Evolutionary conservation across 2,113 vertebrate genomes (phyloP), one percentile per base, ranked within the genome.

Genomic region (Spilogale gracilis): DNA sequence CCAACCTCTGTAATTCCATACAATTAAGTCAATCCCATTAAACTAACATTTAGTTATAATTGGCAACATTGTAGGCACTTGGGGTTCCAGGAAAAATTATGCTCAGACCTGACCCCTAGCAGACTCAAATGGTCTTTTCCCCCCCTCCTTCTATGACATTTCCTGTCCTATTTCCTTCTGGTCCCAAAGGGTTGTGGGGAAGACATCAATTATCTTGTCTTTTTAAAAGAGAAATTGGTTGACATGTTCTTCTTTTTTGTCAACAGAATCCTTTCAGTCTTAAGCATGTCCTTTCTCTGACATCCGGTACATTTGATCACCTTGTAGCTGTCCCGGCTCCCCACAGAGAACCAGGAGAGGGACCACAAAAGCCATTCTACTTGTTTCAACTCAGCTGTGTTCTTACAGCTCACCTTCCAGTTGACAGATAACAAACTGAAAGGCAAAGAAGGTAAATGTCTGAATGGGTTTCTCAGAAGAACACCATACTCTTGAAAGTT

Each of bases 301-400:
- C 79, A 45, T 14, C 10, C 2, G 60, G 38, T 48, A 60, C 92
- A 38, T 96, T 83, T 93, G 92, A 96, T 95, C 61, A 76, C 95
- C 94, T 88, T 45, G 94, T 91, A 71, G 9, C 76, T 92, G 32
- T 92, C 80, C 94, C 71, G 0, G 3, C 60, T 95, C 81, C 71
- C 61, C 92, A 93, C 52, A 96, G 95, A 97, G 97, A 97, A 78
- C 32, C 94, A 80, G 14, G 9, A 88, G 90, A 98, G 38, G 38
- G 60, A 88, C 93, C 89, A 89, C 76, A 96, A 97, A 98, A 96
- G 91, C 52, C 67, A 91, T 89, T 97, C 89, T 91, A 79, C 93
- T 97, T 95, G 82, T 97, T 97, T 98, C 92, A 97, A 92, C 60
- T 98, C 32, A 83, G 54, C 87, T 92, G 94, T 98, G 92, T 98